Evolutionary conservation across 1,140 invertebrate species (phyloP).

Genomic region (Oryctes rhinoceros): DNA sequence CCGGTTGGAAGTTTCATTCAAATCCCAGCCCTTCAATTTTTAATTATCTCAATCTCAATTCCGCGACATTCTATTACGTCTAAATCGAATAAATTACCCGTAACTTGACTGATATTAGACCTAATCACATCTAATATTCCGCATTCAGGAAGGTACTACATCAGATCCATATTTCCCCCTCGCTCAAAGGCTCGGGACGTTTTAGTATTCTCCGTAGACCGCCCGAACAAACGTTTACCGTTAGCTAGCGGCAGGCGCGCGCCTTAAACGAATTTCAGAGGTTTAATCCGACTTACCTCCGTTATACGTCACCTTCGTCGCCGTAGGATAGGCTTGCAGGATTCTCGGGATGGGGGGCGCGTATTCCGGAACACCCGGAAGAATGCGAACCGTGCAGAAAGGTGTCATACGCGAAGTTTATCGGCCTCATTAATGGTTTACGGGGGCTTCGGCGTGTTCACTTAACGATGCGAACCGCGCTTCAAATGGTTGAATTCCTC

Average conservation of each 20-base stretch:
- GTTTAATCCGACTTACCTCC: slow-evolving; percentile 30
- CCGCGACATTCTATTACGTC: not conserved
- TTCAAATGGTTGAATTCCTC: not conserved
- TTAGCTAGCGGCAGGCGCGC: not conserved
- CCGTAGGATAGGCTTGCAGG: not conserved
- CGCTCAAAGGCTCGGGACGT: not conserved
- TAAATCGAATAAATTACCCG: not conserved
- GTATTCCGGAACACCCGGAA: not conserved
- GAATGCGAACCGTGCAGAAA: not conserved
- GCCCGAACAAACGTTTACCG: not conserved
- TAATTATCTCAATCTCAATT: no score
- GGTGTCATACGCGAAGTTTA: slow-evolving; percentile 9
- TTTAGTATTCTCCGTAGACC: slow-evolving; percentile 23
- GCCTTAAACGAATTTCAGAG: slow-evolving; percentile 38
- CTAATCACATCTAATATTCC: slow-evolving; percentile 16
- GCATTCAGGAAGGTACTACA: not conserved
- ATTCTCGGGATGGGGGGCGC: not conserved
- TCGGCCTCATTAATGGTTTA: slow-evolving; percentile 7
- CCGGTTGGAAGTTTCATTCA: no score
- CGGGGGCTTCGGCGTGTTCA: not conserved
- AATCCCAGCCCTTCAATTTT: no score
- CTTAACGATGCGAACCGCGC: not conserved
- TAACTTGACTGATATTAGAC: not conserved
- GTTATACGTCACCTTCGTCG: not conserved
- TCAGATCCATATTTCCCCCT: not conserved